Base-by-base conservation (phyloP, 2,113 vertebrate genomes). In the Chelonoidis abingdonii region DNA sequence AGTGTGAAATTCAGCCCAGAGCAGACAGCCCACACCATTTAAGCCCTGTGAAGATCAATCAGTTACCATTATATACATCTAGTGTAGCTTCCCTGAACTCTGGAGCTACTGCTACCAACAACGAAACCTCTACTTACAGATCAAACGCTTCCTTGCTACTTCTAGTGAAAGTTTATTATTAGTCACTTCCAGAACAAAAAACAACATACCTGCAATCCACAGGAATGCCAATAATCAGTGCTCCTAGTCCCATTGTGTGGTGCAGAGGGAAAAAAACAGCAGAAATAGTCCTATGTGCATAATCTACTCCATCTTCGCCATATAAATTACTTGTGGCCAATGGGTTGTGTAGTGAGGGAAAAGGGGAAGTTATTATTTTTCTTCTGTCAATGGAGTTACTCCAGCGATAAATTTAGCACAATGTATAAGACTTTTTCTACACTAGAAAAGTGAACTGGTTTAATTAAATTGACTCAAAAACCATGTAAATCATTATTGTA, bases 391-490 rank as follows among this genome's bases (percentile, higher is more conserved):
- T 94, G 76, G 72, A 25, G 22, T 76, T 76, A 44, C 38, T 44
- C 38, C 72, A 76, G 24, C 80, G 93, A 89, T 81, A 84, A 84
- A 93, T 80, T 78, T 92, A 90, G 92, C 80, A 80, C 50, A 52
- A 14, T 93, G 19, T n/a, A 14, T 88, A 92, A 86, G 89, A 80
- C 49, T 85, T 88, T 84, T 24, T 83, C 41, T 95, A 38, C 69
- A 94, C 11, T 62, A 90, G 72, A 96, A 92, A 92, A 93, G 82
- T 59, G 76, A 97, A 44, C 54, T 62, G 62, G 80, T 88, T 95
- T 94, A 93, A 96, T 97, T 93, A 92, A 93, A 94, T 88, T 92
- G 52, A 92, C 95, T 93, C 90, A 94, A 94, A 94, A 93, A 49
- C 80, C 90, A 86, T 1, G 31, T 83, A 94, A 94, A 93, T 94